Evolutionary conservation across 2,888 invertebrate genomes (phyloP).

Genomic region (Sinhomidia bicolor): DNA sequence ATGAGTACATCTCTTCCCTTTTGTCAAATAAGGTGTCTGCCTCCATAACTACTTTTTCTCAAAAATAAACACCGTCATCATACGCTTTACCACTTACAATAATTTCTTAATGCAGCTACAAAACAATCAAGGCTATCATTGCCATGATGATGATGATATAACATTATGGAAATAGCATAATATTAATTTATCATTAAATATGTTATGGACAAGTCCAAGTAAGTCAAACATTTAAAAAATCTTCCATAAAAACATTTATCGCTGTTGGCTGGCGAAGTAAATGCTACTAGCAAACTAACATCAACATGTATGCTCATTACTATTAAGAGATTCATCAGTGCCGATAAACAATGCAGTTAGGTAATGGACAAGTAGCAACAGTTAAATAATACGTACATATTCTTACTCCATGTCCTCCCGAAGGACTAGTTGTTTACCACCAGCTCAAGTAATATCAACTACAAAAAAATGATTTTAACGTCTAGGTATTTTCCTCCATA

Average conservation of each 20-base stretch:
- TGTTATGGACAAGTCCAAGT: too few relatives aligned
- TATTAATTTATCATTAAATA: too few relatives aligned
- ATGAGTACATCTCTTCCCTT: constrained; percentile 8
- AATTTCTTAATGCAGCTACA: too few relatives aligned
- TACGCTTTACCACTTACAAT: too few relatives aligned
- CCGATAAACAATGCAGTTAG: not conserved
- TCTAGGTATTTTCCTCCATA: constrained; percentile 24
- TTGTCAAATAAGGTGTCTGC: not conserved
- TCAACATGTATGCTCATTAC: not conserved
- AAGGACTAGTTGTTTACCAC: constrained; percentile 61
- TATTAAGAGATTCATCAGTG: not conserved
- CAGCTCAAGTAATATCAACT: not conserved
- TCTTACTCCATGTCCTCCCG: constrained; percentile 8
- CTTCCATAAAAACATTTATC: too few relatives aligned
- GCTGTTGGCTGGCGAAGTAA: too few relatives aligned
- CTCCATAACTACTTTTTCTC: too few relatives aligned
- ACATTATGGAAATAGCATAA: not conserved
- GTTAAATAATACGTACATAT: not conserved
- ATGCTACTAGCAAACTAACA: not conserved
- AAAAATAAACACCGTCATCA: too few relatives aligned
- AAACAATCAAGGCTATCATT: too few relatives aligned
- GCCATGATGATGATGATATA: not conserved
- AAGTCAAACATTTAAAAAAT: not conserved
- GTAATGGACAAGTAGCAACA: not conserved
- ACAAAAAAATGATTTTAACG: not conserved